Evolutionary conservation across 1,140 invertebrate genomes (phyloP), one percentile per base, ranked within the genome.

Genomic region (Drosophila arizonae): DNA sequence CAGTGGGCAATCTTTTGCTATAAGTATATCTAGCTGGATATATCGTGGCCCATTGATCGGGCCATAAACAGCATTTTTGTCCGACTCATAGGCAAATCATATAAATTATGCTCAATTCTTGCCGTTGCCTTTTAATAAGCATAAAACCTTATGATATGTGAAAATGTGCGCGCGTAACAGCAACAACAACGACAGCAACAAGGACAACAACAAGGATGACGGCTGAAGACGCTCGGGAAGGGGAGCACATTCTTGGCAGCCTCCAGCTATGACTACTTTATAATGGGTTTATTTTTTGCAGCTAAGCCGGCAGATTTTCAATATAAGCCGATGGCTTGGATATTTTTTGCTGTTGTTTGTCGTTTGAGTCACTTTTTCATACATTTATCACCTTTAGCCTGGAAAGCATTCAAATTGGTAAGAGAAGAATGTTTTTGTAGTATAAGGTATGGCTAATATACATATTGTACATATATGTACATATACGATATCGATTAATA

Each of bases 71-170:
- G 84, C 67, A 86, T 87, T 87, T 88, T 87, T 69, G 51, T 72
- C 61, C 65, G 84, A 76, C 76, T 68, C 82, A 88, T 87, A 87
- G 82, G 82, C 82, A 87, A 87, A 87, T 87, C 82, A 87, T 87
- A 87, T 87, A 88, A 87, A 87, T 87, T 87, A 87, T 87, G 82
- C 84, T 88, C 73, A 82, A 68, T 82, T 87, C 79, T 82, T 78
- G 45, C 76, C 62, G 67, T 81, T 85, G 81, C 78, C 81, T 79
- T 86, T 86, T 87, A 87, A 87, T 87, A 87, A 87, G 84, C 82
- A 87, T 87, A 87, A 87, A 87, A 87, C 81, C 82, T 87, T 87
- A 87, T 87, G 82, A 87, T 87, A 87, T 87, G 82, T 87, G 82
- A 87, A 87, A 87, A 87, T 87, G 82, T 87, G 82, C 82, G 79